phyloP scores from a whole-genome alignment of 1,140 invertebrate genomes.

The Drosophila saltans region DNA sequence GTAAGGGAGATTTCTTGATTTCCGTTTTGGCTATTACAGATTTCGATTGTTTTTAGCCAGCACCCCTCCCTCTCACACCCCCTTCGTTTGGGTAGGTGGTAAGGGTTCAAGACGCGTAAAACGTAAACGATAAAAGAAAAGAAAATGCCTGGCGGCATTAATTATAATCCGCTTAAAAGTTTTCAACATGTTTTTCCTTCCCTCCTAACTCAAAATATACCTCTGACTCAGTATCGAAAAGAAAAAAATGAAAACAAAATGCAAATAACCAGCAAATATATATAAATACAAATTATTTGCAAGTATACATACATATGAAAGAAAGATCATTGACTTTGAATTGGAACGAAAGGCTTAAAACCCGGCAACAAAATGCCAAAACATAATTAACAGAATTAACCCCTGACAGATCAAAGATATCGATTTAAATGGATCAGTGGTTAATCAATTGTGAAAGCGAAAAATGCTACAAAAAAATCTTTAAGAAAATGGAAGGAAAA shows the following conservation, averaged over 20 bases:
- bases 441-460: no score
- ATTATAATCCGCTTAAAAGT: conserved; percentile 82
- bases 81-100: neutral
- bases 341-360: conserved; percentile 7
- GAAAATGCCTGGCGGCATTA: conserved; percentile 79
- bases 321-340: conserved; percentile 18
- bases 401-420: neutral
- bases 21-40: conserved; percentile 46
- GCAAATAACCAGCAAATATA: conserved; percentile 29
- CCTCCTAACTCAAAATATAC: conserved; percentile 37
- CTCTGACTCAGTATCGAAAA: conserved; percentile 39
- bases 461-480: no score
- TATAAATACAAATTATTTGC: conserved; percentile 43
- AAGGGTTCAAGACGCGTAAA: conserved; percentile 41
- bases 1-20: conserved; percentile 51
- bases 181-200: conserved; percentile 73
- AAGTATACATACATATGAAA: conserved; percentile 36
- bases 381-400: neutral
- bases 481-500: neutral
- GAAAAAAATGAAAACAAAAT: neutral
- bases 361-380: neutral
- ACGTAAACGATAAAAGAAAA: conserved; percentile 60
- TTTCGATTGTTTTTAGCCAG: conserved; percentile 42
- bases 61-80: neutral
- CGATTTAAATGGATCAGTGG: no score